Base-by-base conservation (phyloP, 1,140 invertebrate genomes). In the Tetramorium simillimum region DNA sequence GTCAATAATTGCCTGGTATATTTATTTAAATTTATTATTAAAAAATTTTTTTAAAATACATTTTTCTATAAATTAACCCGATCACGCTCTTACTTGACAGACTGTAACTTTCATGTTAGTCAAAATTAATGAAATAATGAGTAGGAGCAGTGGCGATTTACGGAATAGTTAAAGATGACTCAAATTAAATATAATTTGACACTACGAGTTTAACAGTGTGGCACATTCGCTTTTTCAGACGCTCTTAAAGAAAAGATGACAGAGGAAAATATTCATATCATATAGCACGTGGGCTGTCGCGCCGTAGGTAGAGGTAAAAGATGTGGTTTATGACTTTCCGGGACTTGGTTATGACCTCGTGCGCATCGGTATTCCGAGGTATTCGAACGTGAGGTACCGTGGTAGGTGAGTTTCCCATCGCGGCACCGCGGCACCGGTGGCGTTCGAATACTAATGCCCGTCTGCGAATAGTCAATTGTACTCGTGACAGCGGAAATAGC, bases 391-490 rank as follows among this genome's bases (percentile, higher is more conserved):
- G 75, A 85, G 60, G 78, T 53, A 80, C 51, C 76, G 67, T 21
- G 86, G 62, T 80, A 80, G 80, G 78, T 81, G 86, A 90, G 65
- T 89, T 90, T 90, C 88, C 78, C 88, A 87, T 87, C 85, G 80
- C 49, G 69, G 76, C 76, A 88, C 53, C 16, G 80, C 49, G 69
- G 76, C 76, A 88, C 53, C 16, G 43, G 67, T 89, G 46, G 80
- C 86, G 37, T 86, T 91, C 76, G 86, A 90, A 90, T 90, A 86
- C 89, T 86, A 90, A 90, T 91, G 89, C 86, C 46, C 77, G 72
- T 86, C 69, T 77, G 73, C 62, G 46, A 70, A 63, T 75, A 89
- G 56, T 37, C 86, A 82, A 90, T 91, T 88, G 89, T 91, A 18
- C 37, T 77, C 89, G 76, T 86, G 89, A 90, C 86, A 88, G 67